Conservation (phyloP, 2,888 invertebrate species). For the Heteromyza rotundicornis region DNA sequence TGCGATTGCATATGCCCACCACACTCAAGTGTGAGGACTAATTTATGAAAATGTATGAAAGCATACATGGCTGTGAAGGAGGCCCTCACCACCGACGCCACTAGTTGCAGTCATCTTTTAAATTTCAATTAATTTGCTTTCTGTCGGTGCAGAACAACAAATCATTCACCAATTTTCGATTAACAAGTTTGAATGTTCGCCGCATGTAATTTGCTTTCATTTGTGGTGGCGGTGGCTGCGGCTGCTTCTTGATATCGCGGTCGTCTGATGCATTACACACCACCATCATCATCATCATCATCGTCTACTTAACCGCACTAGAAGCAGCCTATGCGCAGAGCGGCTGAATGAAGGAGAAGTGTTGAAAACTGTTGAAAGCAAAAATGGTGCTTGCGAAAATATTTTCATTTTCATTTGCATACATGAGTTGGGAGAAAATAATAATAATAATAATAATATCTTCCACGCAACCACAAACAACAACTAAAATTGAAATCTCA, state of each 20-base stretch:
- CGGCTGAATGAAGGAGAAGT: background rate
- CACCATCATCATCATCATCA: too few species aligned
- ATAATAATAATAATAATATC: too few species aligned
- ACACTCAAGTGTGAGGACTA: too few species aligned
- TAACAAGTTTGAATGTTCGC: constrained; percentile 29
- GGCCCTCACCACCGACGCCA: too few species aligned
- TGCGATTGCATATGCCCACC: too few species aligned
- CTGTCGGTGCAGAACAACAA: constrained; percentile 16
- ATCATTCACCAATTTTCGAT: constrained; percentile 34
- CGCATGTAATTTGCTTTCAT: background rate
- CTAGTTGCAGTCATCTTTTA: too few species aligned
- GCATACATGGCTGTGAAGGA: too few species aligned
- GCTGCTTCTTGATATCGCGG: too few species aligned
- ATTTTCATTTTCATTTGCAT: background rate
- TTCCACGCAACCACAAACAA: too few species aligned
- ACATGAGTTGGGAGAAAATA: background rate
- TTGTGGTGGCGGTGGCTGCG: background rate
- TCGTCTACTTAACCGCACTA: background rate
- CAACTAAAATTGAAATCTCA: background rate
- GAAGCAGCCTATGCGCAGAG: background rate
- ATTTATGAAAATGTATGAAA: too few species aligned
- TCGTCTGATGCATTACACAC: too few species aligned
- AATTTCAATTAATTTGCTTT: background rate
- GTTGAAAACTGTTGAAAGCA: background rate
- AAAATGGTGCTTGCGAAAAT: background rate